Evolutionary conservation across 2,113 vertebrate genomes (phyloP), one percentile per base, ranked within the genome.

Genomic region (Pseudopodoces humilis): DNA sequence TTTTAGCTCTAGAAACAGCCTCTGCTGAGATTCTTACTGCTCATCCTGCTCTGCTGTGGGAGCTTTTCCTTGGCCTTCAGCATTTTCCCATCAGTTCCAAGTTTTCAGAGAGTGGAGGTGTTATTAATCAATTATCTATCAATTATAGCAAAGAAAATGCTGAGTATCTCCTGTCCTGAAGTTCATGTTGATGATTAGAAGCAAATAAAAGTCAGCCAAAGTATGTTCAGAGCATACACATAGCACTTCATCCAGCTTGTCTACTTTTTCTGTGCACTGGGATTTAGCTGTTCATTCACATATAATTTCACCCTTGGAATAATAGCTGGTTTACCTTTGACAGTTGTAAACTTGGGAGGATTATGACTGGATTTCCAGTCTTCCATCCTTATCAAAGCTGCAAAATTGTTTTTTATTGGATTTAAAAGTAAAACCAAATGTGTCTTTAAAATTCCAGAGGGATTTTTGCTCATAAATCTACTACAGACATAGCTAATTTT

Each of bases 361-460:
- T 79, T 88, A 13, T 47, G 70, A 31, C 30, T 86, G 33, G 44
- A 43, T 77, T 83, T 86, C 16, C 35, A 68, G 30, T 68, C 43
- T 70, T 86, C 33, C 15, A 23, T 68, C 83, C 21, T 84, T 79
- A 31, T 10, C 2, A 22, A 86, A 86, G 49, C 19, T 90, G 58
- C 22, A 76, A 30, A 72, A 30, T 83, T 23, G 25, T 78, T 72
- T 79, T 53, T 76, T 50, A 30, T 4, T 55, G 23, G 13, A 39
- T 86, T 15, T 52, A 72, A 33, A 88, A 60, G 13, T 83, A 68
- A 72, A 86, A 33, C 41, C 0, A 4, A 88, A 46, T 15, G 17
- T 0, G 0, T 17, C 63, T 47, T 80, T 35, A 35, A 71, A 80
- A 56, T 60, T 76, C 35, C 2, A 1, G 49, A 53, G 64, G 41